Conservation (phyloP, 92 coral and sea anemone species). For the Palythoa grandis region DNA sequence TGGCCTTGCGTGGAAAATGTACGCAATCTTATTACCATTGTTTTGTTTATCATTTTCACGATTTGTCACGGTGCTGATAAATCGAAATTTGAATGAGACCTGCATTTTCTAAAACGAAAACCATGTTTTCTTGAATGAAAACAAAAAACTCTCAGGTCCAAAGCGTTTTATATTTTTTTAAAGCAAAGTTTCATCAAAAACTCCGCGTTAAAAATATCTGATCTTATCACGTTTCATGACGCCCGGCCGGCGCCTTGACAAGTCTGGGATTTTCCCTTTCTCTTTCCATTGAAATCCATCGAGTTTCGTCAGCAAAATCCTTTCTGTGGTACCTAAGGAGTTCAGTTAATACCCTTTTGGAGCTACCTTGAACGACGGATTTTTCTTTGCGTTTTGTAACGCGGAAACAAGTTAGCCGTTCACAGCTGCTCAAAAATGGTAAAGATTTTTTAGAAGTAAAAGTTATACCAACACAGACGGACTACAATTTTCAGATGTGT, state of each 20-base stretch:
- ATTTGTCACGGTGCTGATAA: slow-evolving; percentile 42
- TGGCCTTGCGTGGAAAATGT: slow-evolving; percentile 38
- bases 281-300: slow-evolving; percentile 43
- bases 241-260: slow-evolving; percentile 47
- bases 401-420: slow-evolving; percentile 50
- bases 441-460: slow-evolving; percentile 11
- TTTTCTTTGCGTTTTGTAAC: slow-evolving; percentile 40
- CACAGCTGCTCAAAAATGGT: slow-evolving; percentile 39
- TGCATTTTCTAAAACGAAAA: slow-evolving; percentile 44
- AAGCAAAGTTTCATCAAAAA: slow-evolving; percentile 39
- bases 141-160: slow-evolving; percentile 43
- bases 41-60: slow-evolving; percentile 42
- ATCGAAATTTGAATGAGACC: slow-evolving; percentile 40
- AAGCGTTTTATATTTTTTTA: slow-evolving; percentile 44
- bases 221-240: slow-evolving; percentile 2
- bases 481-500: slow-evolving; percentile 28
- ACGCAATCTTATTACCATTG: slow-evolving; percentile 44
- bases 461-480: slow-evolving; percentile 31
- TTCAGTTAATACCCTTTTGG: slow-evolving; percentile 39
- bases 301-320: slow-evolving; percentile 38
- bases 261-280: slow-evolving; percentile 50
- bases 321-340: slow-evolving; percentile 42
- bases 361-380: slow-evolving; percentile 34
- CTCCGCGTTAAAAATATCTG: slow-evolving; percentile 14
- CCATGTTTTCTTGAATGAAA: slow-evolving; percentile 42